These are phyloP conservation scores for Drosophila nr. perissopoda DNA, from an alignment of 2,888 invertebrate species.

Conservation along the genomic window DNA sequence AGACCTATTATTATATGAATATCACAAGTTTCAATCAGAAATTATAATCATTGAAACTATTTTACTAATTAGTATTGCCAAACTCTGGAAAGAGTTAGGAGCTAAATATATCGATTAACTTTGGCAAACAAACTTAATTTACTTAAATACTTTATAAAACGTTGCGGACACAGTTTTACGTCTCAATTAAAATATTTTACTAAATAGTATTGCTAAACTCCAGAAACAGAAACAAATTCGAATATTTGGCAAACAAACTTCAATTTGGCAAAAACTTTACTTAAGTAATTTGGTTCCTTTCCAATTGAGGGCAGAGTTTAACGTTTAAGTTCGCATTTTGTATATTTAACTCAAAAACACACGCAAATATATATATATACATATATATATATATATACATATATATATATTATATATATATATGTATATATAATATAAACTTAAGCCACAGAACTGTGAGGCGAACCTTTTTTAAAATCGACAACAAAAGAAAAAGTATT, in stretches of 20 bases:
- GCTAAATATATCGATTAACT: not conserved
- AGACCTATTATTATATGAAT: not conserved
- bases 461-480: constrained; percentile 22
- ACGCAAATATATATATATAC: not conserved
- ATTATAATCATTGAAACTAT: not conserved
- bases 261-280: not conserved
- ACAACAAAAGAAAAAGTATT: constrained; percentile 59
- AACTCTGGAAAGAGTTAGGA: not conserved
- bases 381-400: not conserved
- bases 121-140: not conserved
- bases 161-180: no score
- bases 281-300: not conserved
- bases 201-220: not conserved
- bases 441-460: not conserved
- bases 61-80: not conserved
- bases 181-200: not conserved
- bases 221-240: not conserved
- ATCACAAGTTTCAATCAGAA: not conserved
- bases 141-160: not conserved
- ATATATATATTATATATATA: not conserved
- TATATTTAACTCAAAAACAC: constrained; percentile 6
- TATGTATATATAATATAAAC: not conserved
- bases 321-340: not conserved
- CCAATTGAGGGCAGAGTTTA: not conserved
- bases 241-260: not conserved